These are phyloP conservation scores for Centruroides sculpturatus DNA, from an alignment of 1,140 invertebrate species.

Conservation along the genomic window DNA sequence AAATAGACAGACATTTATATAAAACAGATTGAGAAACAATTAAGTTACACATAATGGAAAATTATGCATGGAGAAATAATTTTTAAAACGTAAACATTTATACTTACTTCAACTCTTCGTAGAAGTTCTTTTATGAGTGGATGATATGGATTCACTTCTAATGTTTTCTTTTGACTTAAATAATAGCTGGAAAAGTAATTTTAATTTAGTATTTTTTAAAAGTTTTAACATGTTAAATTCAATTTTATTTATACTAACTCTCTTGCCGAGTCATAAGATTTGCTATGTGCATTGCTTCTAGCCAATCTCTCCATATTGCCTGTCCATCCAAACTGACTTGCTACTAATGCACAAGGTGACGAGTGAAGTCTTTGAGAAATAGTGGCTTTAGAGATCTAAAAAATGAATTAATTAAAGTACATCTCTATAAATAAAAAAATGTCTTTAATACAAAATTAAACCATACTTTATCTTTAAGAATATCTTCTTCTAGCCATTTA, in stretches of 20 bases:
- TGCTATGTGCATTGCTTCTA: constrained; percentile 91
- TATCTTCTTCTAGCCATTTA: constrained; percentile 76
- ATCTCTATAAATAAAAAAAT: too few relatives aligned
- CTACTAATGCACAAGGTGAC: constrained; percentile 93
- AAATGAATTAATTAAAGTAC: too few relatives aligned
- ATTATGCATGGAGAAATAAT: too few relatives aligned
- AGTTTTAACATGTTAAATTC: too few relatives aligned
- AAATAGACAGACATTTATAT: too few relatives aligned
- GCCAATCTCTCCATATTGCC: constrained; percentile 98
- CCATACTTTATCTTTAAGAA: constrained; percentile 62
- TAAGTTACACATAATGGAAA: too few relatives aligned
- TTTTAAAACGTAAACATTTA: background rate
- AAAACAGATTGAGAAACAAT: too few relatives aligned
- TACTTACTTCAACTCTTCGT: constrained; percentile 48
- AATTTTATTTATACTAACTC: constrained; percentile 30
- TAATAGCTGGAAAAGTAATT: constrained; percentile 50
- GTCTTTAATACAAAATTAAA: constrained; percentile 4
- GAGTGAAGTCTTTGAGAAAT: constrained; percentile 80
- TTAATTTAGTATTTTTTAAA: too few relatives aligned
- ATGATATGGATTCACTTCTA: constrained; percentile 90
- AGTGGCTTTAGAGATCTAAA: constrained; percentile 55
- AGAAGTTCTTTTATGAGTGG: constrained; percentile 85
- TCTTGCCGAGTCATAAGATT: constrained; percentile 79
- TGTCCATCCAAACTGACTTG: constrained; percentile 92
- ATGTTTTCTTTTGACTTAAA: constrained; percentile 87